phyloP scores from a whole-genome alignment of 2,888 invertebrate genomes.

The Gisinianus flammeolus region DNA sequence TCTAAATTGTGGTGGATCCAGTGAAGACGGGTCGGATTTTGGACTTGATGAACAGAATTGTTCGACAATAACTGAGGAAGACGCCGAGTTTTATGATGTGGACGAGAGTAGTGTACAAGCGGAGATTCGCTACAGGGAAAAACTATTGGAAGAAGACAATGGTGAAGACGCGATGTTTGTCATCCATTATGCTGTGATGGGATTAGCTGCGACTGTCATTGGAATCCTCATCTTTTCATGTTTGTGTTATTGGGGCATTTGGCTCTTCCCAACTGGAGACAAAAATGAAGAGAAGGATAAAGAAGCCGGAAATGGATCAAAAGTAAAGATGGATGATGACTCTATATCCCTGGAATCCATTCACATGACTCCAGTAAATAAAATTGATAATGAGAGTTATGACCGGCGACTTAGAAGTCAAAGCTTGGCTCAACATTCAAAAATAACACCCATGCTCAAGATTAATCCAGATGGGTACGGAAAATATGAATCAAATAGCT shows the following conservation, averaged over 20 bases:
- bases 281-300: neutral
- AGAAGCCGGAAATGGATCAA: neutral
- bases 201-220: neutral
- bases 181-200: constrained; percentile 6
- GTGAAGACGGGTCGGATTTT: neutral
- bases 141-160: neutral
- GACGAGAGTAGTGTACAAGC: neutral
- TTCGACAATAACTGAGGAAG: neutral
- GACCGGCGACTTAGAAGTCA: neutral
- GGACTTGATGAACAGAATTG: constrained; percentile 14
- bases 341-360: too few species aligned
- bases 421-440: neutral
- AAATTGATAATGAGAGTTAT: neutral
- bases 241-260: constrained; percentile 18
- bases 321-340: too few species aligned
- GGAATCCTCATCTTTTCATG: constrained; percentile 13
- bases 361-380: too few species aligned
- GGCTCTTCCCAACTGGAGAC: neutral
- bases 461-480: constrained; percentile 14
- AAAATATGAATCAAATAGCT: neutral
- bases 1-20: constrained; percentile 2
- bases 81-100: neutral
- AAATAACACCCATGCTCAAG: neutral
- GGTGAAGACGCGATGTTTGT: neutral
- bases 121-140: constrained; percentile 1